Evolutionary conservation across 2,888 invertebrate genomes (phyloP).

Genomic region (Sarcophaga caerulescens): DNA sequence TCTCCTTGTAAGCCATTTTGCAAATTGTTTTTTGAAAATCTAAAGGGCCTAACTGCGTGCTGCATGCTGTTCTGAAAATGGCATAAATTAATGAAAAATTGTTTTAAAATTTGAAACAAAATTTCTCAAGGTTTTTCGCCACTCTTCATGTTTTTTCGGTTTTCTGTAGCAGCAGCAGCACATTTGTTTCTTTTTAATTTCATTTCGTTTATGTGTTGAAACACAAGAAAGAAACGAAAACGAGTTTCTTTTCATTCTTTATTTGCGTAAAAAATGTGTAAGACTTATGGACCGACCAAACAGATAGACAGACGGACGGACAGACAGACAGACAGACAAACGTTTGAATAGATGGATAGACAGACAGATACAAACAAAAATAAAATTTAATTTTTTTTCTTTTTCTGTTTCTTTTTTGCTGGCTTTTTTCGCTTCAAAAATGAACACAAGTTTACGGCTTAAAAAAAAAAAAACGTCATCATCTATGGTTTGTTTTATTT

Average conservation of each 20-base stretch:
- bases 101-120: neutral
- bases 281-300: constrained; percentile 38
- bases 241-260: constrained; percentile 31
- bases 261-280: neutral
- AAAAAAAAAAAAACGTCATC: constrained; percentile 35
- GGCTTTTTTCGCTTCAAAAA: too few species aligned
- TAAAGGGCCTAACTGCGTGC: too few species aligned
- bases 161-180: too few species aligned
- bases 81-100: neutral
- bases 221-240: constrained; percentile 15
- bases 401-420: constrained; percentile 11
- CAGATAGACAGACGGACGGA: neutral
- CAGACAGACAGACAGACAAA: too few species aligned
- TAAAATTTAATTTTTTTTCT: neutral
- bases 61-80: neutral
- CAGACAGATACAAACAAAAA: neutral
- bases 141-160: neutral
- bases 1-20: too few species aligned
- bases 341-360: neutral
- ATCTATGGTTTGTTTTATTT: constrained; percentile 6
- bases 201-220: too few species aligned
- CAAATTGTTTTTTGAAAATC: too few species aligned
- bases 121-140: neutral
- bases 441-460: constrained; percentile 41
- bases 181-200: too few species aligned